Percentiles rank a stretch among this genome's conserved stretches.
Conservation (phyloP, 2,888 invertebrate species). For the Cephus sareptanus region DNA sequence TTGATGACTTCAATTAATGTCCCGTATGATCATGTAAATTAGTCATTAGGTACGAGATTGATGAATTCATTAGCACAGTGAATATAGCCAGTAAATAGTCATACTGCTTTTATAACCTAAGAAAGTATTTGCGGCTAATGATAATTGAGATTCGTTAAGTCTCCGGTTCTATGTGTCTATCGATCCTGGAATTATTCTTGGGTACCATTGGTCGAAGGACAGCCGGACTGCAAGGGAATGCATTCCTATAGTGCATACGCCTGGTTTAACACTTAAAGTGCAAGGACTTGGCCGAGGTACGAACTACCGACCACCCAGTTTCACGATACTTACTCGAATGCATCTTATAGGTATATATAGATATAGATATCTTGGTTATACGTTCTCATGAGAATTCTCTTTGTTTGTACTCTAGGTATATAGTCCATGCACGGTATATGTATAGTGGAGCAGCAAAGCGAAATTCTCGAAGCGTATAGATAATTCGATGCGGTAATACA, state of each 20-base stretch:
- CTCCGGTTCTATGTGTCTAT: not conserved
- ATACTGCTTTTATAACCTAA: not conserved
- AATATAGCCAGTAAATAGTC: not conserved
- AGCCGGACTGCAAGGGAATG: conserved; percentile 29
- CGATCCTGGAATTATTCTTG: not conserved
- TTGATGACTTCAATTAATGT: not conserved
- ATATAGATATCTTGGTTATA: not conserved
- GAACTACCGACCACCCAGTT: not conserved
- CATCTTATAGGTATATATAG: not conserved
- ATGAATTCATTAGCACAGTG: not conserved
- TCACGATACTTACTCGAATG: not conserved
- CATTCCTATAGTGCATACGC: conserved; percentile 38
- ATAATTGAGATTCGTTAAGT: not conserved
- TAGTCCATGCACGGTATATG: not conserved
- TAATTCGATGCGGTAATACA: not conserved
- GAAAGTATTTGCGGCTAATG: not conserved
- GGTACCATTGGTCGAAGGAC: conserved; percentile 42
- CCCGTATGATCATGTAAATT: not conserved
- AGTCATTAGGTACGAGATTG: not conserved
- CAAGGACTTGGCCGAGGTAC: conserved; percentile 5
- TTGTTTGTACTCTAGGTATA: not conserved
- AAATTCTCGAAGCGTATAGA: not conserved
- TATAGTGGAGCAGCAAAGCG: not conserved
- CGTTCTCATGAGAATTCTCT: not conserved
- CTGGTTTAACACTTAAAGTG: conserved; percentile 6